A percentile compares a stretch with the other conserved stretches of the same genome.
phyloP scores from a whole-genome alignment of 2,113 vertebrate species.

The Vidua chalybeata region DNA sequence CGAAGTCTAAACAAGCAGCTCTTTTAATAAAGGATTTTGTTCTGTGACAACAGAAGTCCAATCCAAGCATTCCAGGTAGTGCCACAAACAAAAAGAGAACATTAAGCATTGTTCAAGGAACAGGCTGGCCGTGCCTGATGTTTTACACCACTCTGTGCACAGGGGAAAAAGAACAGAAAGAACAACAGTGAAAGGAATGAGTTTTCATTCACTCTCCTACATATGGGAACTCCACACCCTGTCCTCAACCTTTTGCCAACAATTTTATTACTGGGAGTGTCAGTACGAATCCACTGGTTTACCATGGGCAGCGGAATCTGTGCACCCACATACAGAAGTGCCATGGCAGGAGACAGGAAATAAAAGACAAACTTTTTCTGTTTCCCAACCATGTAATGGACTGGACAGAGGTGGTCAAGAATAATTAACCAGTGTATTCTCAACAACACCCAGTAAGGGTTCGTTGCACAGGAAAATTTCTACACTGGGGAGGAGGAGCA shows the following conservation, averaged over 20 bases:
- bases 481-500: not conserved
- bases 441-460: not conserved
- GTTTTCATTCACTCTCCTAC: not conserved
- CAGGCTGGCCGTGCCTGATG: not conserved
- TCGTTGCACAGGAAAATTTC: not conserved
- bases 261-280: slow-evolving; percentile 55
- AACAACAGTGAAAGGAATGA: slow-evolving; percentile 14
- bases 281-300: not conserved
- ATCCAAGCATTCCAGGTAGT: not conserved
- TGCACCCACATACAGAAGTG: not conserved
- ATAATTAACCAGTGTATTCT: not conserved
- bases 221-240: slow-evolving; percentile 45
- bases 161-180: not conserved
- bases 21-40: not conserved
- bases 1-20: not conserved
- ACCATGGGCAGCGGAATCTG: not conserved
- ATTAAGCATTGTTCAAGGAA: not conserved
- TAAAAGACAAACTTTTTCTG: not conserved
- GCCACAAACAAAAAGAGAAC: not conserved
- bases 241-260: slow-evolving; percentile 31
- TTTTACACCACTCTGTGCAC: not conserved
- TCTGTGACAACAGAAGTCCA: not conserved
- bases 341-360: not conserved
- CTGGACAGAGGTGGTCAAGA: not conserved
- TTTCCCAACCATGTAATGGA: not conserved